phyloP scores from a whole-genome alignment of 64 coral and sea anemone genomes.

The Orbicella faveolata region DNA sequence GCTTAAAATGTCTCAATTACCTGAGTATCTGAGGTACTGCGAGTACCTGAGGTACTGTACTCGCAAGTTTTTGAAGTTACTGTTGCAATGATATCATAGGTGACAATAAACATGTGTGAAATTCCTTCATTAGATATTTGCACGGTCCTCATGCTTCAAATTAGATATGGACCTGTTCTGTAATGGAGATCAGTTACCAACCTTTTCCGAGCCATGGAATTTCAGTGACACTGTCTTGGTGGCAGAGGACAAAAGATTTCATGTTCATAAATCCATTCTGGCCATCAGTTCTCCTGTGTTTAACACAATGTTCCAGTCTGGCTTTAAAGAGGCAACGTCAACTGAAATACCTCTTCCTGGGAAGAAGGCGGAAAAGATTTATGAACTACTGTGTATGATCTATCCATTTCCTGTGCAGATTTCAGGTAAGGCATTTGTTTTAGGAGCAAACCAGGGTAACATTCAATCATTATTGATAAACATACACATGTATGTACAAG shows the following conservation, averaged over 20 bases:
- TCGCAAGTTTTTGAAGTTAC: no score
- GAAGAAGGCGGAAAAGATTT: conserved; percentile 44
- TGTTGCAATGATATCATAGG: no score
- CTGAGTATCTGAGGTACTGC: no score
- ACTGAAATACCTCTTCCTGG: conserved; percentile 50
- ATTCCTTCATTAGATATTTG: neutral
- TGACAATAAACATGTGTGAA: no score
- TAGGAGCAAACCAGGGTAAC: no score
- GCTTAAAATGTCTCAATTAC: no score
- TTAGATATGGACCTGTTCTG: neutral
- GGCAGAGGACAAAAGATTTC: conserved; percentile 28
- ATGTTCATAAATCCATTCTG: conserved; percentile 33
- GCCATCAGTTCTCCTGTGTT: conserved; percentile 55
- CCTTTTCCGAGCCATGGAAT: conserved; percentile 35
- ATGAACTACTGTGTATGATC: conserved; percentile 54
- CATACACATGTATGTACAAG: no score
- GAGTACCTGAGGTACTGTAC: no score
- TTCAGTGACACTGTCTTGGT: conserved; percentile 32
- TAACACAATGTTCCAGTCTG: conserved; percentile 47
- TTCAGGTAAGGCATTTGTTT: neutral
- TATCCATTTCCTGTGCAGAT: conserved; percentile 57
- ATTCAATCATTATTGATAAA: no score
- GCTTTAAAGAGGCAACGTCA: conserved; percentile 36
- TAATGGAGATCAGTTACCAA: conserved; percentile 22
- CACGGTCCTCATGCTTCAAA: neutral